Evolutionary conservation across 1,140 invertebrate genomes (phyloP).

Genomic region (Helicoverpa zea): DNA sequence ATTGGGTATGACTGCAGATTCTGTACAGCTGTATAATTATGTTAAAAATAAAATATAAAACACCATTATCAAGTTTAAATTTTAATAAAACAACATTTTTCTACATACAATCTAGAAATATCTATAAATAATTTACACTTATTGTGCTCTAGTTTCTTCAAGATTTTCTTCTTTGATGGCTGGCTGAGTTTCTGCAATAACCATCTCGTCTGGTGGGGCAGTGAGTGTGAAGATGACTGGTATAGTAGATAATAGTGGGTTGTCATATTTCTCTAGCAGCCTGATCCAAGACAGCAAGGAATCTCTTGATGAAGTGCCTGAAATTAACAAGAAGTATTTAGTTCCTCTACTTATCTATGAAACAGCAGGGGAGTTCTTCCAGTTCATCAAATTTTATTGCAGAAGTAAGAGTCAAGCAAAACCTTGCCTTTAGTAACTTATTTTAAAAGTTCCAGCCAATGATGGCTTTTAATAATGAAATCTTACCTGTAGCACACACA

Average conservation of each 20-base stretch:
- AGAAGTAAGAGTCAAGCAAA: too few species aligned
- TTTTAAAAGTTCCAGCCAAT: too few species aligned
- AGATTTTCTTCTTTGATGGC: conserved; percentile 51
- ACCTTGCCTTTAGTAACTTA: too few species aligned
- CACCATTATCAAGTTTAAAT: not conserved
- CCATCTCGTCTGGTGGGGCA: conserved; percentile 76
- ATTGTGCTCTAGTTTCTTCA: conserved; percentile 15
- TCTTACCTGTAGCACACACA: conserved; percentile 92
- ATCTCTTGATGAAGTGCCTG: conserved; percentile 95
- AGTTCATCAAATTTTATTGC: too few species aligned
- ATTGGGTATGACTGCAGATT: not conserved
- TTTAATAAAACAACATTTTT: conserved; percentile 4
- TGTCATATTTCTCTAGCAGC: conserved; percentile 92
- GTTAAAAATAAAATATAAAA: not conserved
- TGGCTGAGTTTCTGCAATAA: conserved; percentile 73
- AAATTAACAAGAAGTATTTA: conserved; percentile 43
- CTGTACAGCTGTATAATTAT: not conserved
- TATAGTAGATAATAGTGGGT: conserved; percentile 91
- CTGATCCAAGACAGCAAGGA: conserved; percentile 97
- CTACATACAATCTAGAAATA: conserved; percentile 15
- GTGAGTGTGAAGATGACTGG: conserved; percentile 93
- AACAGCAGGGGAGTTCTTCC: too few species aligned
- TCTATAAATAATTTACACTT: conserved; percentile 13
- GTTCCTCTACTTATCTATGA: too few species aligned
- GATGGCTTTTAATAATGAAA: not conserved